Evolutionary conservation across 2,797 vertebrate genomes (phyloP).

Genomic region (Sarcophilus harrisii): DNA sequence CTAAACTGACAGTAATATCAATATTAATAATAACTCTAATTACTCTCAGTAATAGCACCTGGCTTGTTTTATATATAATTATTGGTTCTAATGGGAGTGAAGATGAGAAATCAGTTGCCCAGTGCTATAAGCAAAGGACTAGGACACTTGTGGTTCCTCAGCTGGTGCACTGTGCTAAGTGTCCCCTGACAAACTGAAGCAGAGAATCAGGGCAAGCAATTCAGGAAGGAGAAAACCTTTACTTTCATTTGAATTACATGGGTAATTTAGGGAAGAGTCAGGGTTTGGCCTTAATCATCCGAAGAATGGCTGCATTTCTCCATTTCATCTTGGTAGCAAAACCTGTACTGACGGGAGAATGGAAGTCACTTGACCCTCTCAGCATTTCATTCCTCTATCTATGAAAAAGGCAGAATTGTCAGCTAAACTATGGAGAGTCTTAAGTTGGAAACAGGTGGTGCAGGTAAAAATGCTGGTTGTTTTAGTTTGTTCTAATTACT

Average conservation of each 20-base stretch:
- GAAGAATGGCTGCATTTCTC: conserved; percentile 31
- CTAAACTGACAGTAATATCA: background rate
- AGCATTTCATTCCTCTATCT: conserved; percentile 38
- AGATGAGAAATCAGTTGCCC: background rate
- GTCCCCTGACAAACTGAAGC: background rate
- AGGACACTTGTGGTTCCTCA: background rate
- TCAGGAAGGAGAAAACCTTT: conserved; percentile 6
- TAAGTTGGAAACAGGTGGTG: conserved; percentile 55
- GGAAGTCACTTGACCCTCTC: conserved; percentile 14
- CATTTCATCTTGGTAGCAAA: background rate
- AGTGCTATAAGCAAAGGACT: background rate
- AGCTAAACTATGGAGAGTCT: conserved; percentile 1
- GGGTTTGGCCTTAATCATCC: background rate
- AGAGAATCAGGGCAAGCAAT: background rate
- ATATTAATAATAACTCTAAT: conserved; percentile 5
- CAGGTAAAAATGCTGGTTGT: conserved; percentile 57
- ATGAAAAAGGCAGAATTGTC: conserved; percentile 29
- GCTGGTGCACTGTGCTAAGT: background rate
- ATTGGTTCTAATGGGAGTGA: background rate
- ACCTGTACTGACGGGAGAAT: conserved; percentile 49
- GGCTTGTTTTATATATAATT: background rate
- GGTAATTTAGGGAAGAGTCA: background rate
- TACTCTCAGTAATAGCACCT: background rate
- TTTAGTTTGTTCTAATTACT: conserved; percentile 72
- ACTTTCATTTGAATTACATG: conserved; percentile 35